Conservation (phyloP, 2,888 invertebrate genomes). For the Drosophila kambysellisi region DNA sequence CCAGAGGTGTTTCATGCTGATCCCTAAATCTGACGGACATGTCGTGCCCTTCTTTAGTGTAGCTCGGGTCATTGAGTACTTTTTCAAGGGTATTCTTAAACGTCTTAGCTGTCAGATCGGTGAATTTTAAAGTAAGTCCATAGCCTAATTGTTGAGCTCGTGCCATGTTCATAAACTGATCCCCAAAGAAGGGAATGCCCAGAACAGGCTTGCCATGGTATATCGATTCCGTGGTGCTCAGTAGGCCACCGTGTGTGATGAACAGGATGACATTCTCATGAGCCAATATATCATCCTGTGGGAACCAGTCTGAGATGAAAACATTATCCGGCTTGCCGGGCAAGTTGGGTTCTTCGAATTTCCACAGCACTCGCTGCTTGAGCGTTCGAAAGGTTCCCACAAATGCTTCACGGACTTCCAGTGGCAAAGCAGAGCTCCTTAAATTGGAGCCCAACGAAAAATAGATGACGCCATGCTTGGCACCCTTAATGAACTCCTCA, state of each 20-base stretch:
- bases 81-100: slow-evolving; percentile 70
- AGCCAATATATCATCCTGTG: slow-evolving; percentile 85
- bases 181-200: slow-evolving; percentile 86
- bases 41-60: slow-evolving; percentile 38
- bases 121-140: slow-evolving; percentile 82
- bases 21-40: slow-evolving; percentile 78
- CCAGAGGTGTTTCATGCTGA: slow-evolving; percentile 76
- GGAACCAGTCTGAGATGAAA: slow-evolving; percentile 85
- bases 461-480: slow-evolving; percentile 85
- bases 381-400: slow-evolving; percentile 73
- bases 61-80: slow-evolving; percentile 66
- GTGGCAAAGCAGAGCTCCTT: slow-evolving; percentile 72
- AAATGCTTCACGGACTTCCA: slow-evolving; percentile 68
- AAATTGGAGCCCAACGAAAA: slow-evolving; percentile 86
- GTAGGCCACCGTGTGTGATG: slow-evolving; percentile 86
- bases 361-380: slow-evolving; percentile 85
- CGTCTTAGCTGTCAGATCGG: slow-evolving; percentile 76
- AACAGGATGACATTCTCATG: slow-evolving; percentile 85
- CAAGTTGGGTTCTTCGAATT: slow-evolving; percentile 83
- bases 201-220: slow-evolving; percentile 86
- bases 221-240: slow-evolving; percentile 85
- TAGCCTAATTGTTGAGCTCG: slow-evolving; percentile 84
- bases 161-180: slow-evolving; percentile 86
- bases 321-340: slow-evolving; percentile 81
- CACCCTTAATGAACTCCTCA: slow-evolving; percentile 83